phyloP scores from a whole-genome alignment of 64 coral and sea anemone species.

The Dendronephthya gigantea region DNA sequence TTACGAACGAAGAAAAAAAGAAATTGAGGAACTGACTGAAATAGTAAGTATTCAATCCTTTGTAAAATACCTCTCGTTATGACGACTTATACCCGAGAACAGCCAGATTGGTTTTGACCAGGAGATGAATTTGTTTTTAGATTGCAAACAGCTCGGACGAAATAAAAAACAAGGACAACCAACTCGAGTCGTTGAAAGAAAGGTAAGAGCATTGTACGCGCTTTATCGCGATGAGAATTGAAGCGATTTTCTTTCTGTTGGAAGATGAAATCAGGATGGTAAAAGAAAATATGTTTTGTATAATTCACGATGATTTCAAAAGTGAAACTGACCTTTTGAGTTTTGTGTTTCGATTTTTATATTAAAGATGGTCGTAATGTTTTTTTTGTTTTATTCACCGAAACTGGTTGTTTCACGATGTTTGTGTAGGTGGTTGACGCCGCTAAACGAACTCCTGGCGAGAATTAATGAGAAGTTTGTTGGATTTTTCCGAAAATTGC shows the following conservation, averaged over 20 bases:
- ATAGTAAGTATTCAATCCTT: too few relatives aligned
- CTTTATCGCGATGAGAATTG: neutral
- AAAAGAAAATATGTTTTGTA: neutral
- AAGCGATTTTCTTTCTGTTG: neutral
- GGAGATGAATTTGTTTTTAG: neutral
- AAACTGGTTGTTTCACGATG: too few relatives aligned
- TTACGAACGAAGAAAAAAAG: too few relatives aligned
- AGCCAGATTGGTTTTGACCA: neutral
- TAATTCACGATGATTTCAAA: neutral
- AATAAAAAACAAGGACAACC: neutral
- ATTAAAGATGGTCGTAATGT: neutral
- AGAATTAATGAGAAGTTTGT: conserved; percentile 81
- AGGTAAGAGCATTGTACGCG: neutral
- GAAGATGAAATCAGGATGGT: neutral
- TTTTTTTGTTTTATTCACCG: neutral
- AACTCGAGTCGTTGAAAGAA: neutral
- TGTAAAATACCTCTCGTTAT: too few relatives aligned
- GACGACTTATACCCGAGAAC: too few relatives aligned
- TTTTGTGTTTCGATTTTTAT: neutral
- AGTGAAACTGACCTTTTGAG: neutral
- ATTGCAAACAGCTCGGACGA: neutral
- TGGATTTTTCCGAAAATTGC: conserved; percentile 80
- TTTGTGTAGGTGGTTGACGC: conserved; percentile 63
- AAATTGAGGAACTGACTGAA: too few relatives aligned
- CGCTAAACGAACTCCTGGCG: conserved; percentile 59